Percentiles rank a stretch among this genome's conserved stretches.
phyloP scores from a whole-genome alignment of 2,113 vertebrate species.

The Brachyhypopomus occidentalis region DNA sequence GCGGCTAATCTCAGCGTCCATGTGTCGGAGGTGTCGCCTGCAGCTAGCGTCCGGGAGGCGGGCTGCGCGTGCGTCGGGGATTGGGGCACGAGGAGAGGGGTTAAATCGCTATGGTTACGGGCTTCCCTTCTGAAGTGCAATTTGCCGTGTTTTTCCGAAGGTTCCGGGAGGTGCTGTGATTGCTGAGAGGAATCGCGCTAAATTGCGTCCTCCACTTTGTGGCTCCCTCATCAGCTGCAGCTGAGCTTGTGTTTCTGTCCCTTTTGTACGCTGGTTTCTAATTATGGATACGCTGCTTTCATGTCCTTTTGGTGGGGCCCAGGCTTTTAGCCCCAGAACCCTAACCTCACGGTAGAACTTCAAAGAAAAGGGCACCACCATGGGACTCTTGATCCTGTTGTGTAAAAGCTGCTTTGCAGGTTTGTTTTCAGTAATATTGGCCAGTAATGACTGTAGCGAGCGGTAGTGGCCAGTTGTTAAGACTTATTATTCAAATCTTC shows the following conservation, averaged over 20 bases:
- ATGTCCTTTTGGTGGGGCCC: constrained; percentile 34
- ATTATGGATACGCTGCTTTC: constrained; percentile 51
- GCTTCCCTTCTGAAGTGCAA: constrained; percentile 66
- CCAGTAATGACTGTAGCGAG: constrained; percentile 27
- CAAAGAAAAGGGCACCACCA: constrained; percentile 31
- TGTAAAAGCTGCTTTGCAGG: constrained; percentile 23
- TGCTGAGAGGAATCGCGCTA: constrained; percentile 61
- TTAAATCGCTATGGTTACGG: constrained; percentile 73
- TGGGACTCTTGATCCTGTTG: constrained; percentile 17
- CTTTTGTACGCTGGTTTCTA: constrained; percentile 51
- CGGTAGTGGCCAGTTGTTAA: background rate
- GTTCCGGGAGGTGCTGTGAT: constrained; percentile 65
- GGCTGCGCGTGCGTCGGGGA: constrained; percentile 1
- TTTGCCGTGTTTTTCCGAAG: constrained; percentile 65
- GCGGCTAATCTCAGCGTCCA: constrained; percentile 61
- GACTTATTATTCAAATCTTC: constrained; percentile 28
- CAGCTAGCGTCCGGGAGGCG: constrained; percentile 31
- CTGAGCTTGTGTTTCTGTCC: constrained; percentile 27
- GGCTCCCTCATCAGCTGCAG: constrained; percentile 34
- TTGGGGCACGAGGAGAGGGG: constrained; percentile 2
- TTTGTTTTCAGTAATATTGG: background rate
- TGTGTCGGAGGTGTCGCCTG: constrained; percentile 49
- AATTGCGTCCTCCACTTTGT: constrained; percentile 68
- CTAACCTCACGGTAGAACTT: constrained; percentile 35
- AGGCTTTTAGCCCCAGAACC: constrained; percentile 18